These are phyloP conservation scores for Hemaris fuciformis DNA, from an alignment of 2,888 invertebrate species.

Conservation along the genomic window DNA sequence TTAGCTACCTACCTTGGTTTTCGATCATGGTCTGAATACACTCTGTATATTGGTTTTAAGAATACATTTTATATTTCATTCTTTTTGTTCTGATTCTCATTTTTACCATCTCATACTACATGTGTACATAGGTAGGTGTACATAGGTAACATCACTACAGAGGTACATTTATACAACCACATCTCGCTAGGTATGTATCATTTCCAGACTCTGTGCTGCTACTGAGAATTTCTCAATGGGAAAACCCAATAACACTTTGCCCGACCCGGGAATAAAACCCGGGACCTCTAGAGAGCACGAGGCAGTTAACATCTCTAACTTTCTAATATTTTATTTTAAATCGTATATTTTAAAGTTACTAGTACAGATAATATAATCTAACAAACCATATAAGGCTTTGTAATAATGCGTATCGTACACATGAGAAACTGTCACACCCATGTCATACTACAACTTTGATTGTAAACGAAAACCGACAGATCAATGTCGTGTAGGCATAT, in stretches of 20 bases:
- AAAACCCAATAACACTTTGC: no score
- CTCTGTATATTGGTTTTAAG: neutral
- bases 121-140: no score
- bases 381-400: neutral
- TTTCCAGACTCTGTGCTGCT: no score
- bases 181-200: no score
- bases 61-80: neutral
- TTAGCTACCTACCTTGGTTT: no score
- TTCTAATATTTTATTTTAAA: neutral
- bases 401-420: conserved; percentile 30
- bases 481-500: neutral
- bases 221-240: no score
- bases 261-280: no score
- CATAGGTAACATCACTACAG: no score
- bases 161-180: no score
- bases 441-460: conserved; percentile 49
- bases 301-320: no score
- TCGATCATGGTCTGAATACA: no score
- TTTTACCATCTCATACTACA: neutral
- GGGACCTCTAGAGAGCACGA: no score
- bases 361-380: neutral
- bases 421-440: conserved; percentile 58
- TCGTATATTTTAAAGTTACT: neutral
- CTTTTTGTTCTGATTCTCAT: neutral
- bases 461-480: conserved; percentile 28